A percentile compares a stretch with the other conserved stretches of the same genome.
phyloP scores from a whole-genome alignment of 1,140 invertebrate species.

The Bombyx mandarina region DNA sequence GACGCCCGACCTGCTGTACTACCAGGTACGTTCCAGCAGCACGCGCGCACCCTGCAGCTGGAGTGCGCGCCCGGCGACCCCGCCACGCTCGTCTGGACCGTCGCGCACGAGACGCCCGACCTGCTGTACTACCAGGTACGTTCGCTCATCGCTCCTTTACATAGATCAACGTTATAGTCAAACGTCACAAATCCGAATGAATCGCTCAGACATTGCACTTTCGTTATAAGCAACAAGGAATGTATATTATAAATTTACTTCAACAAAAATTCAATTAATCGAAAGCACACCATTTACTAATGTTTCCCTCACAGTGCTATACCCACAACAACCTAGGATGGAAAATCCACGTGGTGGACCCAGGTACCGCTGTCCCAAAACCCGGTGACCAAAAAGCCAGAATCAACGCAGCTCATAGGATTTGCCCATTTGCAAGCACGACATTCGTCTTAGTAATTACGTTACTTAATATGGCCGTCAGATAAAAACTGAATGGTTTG shows the following conservation, averaged over 20 bases:
- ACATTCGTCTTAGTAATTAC: conserved; percentile 17
- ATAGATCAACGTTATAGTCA: too few species aligned
- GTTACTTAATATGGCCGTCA: conserved; percentile 20
- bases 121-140: conserved; percentile 90
- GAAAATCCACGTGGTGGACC: conserved; percentile 92
- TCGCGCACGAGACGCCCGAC: conserved; percentile 84
- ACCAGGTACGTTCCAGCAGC: conserved; percentile 84
- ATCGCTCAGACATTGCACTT: too few species aligned
- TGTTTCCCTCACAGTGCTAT: conserved; percentile 82
- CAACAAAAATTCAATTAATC: too few species aligned
- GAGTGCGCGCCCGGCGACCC: conserved; percentile 83
- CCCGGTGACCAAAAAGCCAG: conserved; percentile 31
- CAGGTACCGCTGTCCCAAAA: conserved; percentile 62
- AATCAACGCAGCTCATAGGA: conserved; percentile 13
- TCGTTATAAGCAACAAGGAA: too few species aligned
- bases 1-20: conserved; percentile 87
- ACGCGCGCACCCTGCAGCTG: conserved; percentile 80
- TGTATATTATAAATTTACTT: too few species aligned
- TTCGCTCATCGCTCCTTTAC: not conserved
- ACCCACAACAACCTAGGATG: conserved; percentile 92
- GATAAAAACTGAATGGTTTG: conserved; percentile 31
- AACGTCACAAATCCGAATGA: too few species aligned
- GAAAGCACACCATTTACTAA: too few species aligned
- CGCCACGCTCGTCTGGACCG: conserved; percentile 84
- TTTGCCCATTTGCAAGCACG: conserved; percentile 1